Conservation (phyloP, 2,113 vertebrate species). For the Nannobrachium achirus region DNA sequence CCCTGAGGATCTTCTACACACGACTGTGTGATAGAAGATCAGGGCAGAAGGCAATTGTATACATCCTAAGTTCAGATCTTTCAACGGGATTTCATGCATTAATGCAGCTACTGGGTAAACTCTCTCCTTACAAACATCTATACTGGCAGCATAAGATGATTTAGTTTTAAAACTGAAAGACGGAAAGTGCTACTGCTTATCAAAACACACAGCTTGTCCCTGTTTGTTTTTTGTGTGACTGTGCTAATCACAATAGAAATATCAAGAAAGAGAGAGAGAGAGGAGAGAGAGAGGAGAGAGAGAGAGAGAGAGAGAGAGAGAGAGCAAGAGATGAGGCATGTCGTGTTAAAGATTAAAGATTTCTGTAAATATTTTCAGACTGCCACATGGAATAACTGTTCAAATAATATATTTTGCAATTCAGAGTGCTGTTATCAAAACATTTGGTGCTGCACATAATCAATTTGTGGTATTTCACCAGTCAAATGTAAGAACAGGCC, state of each 20-base stretch:
- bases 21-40: conserved; percentile 60
- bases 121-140: conserved; percentile 65
- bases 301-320: conserved; percentile 47
- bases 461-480: conserved; percentile 21
- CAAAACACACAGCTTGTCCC: conserved; percentile 63
- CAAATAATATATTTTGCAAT: conserved; percentile 31
- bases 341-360: conserved; percentile 67
- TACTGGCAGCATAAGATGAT: conserved; percentile 40
- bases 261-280: conserved; percentile 50
- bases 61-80: conserved; percentile 73
- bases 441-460: conserved; percentile 1
- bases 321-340: conserved; percentile 57
- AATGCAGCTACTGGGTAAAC: conserved; percentile 72
- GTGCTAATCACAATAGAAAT: background rate
- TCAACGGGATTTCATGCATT: conserved; percentile 71
- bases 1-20: conserved; percentile 67
- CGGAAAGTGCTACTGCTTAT: conserved; percentile 64
- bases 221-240: conserved; percentile 29
- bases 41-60: conserved; percentile 67
- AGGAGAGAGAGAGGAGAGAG: conserved; percentile 49
- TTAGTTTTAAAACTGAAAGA: conserved; percentile 66
- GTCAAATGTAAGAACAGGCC: conserved; percentile 13
- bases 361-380: conserved; percentile 57
- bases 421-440: conserved; percentile 55
- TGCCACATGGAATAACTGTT: conserved; percentile 43